Evolutionary conservation across 2,797 vertebrate species (phyloP).

Genomic region (Cetoscarus ocellatus): DNA sequence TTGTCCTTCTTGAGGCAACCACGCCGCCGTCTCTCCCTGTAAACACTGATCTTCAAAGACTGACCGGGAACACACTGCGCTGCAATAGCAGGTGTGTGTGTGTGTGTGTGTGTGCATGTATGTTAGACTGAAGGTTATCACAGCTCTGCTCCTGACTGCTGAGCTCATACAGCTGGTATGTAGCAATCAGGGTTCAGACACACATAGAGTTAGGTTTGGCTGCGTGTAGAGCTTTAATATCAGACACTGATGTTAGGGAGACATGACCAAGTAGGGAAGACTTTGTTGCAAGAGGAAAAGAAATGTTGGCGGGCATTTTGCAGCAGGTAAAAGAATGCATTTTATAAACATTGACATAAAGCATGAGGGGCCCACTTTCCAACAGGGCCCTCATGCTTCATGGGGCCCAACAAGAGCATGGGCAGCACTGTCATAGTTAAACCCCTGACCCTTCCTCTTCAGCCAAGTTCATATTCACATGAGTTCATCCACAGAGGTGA

Average conservation of each 20-base stretch:
- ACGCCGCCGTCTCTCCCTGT: background rate
- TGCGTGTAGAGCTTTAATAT: slow-evolving; percentile 19
- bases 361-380: too few species aligned
- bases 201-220: background rate
- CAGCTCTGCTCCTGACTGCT: slow-evolving; percentile 42
- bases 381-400: too few species aligned
- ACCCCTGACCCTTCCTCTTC: background rate
- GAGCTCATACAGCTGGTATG: slow-evolving; percentile 67
- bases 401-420: too few species aligned
- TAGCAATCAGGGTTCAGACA: slow-evolving; percentile 33
- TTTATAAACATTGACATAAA: too few species aligned
- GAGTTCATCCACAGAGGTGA: background rate
- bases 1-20: slow-evolving; percentile 13
- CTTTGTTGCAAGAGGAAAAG: slow-evolving; percentile 1
- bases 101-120: background rate
- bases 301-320: background rate
- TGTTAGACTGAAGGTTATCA: slow-evolving; percentile 59
- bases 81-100: slow-evolving; percentile 36
- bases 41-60: slow-evolving; percentile 41
- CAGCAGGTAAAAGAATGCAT: background rate
- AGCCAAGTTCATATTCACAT: background rate
- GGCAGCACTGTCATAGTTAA: too few species aligned
- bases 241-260: slow-evolving; percentile 14
- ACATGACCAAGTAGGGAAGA: slow-evolving; percentile 33
- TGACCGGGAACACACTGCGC: background rate